A percentile compares a stretch with the other conserved stretches of the same genome.
phyloP scores from a whole-genome alignment of 2,888 invertebrate species.

The Agriopis marginaria region DNA sequence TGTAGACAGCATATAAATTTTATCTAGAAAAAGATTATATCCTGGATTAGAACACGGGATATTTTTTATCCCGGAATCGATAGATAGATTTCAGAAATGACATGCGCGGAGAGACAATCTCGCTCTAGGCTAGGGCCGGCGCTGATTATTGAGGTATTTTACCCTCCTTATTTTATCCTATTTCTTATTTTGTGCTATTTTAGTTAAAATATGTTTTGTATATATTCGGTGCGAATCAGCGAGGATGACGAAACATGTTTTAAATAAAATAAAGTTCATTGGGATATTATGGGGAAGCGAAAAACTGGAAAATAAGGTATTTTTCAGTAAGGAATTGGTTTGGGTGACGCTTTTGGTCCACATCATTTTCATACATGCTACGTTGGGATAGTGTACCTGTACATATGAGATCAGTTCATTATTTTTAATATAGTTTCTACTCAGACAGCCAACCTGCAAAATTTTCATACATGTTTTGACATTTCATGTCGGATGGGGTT shows the following conservation, averaged over 20 bases:
- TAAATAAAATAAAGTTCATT: neutral
- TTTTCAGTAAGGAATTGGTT: neutral
- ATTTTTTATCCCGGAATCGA: no score
- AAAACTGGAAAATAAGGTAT: neutral
- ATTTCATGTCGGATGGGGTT: no score
- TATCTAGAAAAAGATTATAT: no score
- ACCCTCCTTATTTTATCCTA: no score
- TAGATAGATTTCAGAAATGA: no score
- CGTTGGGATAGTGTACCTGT: constrained; percentile 7
- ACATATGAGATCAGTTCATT: neutral
- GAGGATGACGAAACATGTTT: neutral
- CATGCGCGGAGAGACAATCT: no score
- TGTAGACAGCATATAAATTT: no score
- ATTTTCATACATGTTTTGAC: neutral
- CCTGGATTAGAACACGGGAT: no score
- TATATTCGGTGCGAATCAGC: no score
- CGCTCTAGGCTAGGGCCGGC: no score
- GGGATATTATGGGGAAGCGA: neutral
- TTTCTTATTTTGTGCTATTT: no score
- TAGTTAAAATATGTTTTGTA: neutral
- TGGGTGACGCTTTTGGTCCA: constrained; percentile 21
- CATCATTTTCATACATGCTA: constrained; percentile 27
- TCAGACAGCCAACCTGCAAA: neutral
- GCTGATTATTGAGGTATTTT: no score
- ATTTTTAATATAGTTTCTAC: neutral